Evolutionary conservation across 1,140 invertebrate genomes (phyloP).

Genomic region (Bombus waltoni): DNA sequence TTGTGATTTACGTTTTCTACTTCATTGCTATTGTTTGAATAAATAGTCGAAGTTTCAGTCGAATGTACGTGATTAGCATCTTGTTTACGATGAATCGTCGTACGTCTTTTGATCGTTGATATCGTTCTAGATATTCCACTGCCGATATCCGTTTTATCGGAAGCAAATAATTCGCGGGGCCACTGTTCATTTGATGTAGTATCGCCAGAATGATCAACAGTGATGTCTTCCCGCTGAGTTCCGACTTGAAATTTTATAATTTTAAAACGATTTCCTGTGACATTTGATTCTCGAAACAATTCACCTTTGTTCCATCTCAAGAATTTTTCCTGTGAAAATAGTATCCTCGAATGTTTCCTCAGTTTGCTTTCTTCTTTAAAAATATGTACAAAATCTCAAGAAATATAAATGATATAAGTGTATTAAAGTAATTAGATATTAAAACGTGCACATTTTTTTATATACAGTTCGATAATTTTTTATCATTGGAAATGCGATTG

Average conservation of each 20-base stretch:
- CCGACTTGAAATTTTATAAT: not conserved
- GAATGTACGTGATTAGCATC: conserved; percentile 5
- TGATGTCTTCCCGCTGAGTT: not conserved
- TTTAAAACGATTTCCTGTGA: not conserved
- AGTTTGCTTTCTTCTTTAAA: not conserved
- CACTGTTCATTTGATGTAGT: not conserved
- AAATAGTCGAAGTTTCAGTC: not conserved
- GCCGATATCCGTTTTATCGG: not conserved
- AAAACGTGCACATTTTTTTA: not conserved
- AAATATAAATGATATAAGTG: not conserved
- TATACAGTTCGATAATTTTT: not conserved
- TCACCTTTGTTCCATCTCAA: not conserved
- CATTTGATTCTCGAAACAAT: not conserved
- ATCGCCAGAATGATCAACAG: not conserved
- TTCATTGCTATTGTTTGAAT: not conserved
- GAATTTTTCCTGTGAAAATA: conserved; percentile 37
- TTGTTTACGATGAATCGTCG: not conserved
- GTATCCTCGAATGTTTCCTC: conserved; percentile 10
- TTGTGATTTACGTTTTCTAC: not conserved
- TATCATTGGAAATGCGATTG: not conserved
- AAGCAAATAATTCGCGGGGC: not conserved
- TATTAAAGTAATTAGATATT: not conserved
- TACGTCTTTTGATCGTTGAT: not conserved
- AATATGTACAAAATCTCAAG: not conserved
- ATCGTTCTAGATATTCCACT: not conserved